Conservation (phyloP, 1,140 invertebrate species). For the Pogonomyrmex californicus region DNA sequence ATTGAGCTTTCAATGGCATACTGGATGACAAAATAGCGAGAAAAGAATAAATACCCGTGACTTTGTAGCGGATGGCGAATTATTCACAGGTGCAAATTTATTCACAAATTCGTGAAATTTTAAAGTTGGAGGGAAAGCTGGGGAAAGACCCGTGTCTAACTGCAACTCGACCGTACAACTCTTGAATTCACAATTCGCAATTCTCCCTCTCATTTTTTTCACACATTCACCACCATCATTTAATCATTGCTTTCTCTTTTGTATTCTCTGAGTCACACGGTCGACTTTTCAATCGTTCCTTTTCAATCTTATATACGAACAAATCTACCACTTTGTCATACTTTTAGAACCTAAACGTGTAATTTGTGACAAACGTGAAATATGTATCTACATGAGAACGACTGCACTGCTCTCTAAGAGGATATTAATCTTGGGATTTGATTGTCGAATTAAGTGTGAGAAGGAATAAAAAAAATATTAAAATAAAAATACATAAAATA, state of each 20-base stretch:
- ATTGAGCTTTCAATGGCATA: slow-evolving; percentile 9
- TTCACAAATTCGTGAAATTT: slow-evolving; percentile 40
- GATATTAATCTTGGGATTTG: not conserved
- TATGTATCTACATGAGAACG: not conserved
- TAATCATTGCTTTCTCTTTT: slow-evolving; percentile 37
- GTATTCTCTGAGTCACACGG: slow-evolving; percentile 26
- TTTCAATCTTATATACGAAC: not conserved
- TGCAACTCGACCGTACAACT: slow-evolving; percentile 1
- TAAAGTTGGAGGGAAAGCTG: not conserved
- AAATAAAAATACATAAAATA: not conserved
- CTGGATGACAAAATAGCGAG: not conserved
- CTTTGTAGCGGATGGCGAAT: not conserved
- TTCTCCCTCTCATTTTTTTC: not conserved
- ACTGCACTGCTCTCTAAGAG: not conserved
- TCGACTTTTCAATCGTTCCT: slow-evolving; percentile 33
- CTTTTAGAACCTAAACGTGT: not conserved
- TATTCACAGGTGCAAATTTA: slow-evolving; percentile 42
- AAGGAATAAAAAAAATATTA: not conserved
- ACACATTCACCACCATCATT: not conserved
- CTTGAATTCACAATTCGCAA: slow-evolving; percentile 25
- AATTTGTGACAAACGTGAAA: not conserved
- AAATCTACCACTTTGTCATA: not conserved
- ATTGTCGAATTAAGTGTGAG: not conserved
- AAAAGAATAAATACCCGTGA: not conserved
- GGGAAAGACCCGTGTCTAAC: not conserved